Conservation (phyloP, 2,797 vertebrate genomes). For the Xenops minutus region DNA sequence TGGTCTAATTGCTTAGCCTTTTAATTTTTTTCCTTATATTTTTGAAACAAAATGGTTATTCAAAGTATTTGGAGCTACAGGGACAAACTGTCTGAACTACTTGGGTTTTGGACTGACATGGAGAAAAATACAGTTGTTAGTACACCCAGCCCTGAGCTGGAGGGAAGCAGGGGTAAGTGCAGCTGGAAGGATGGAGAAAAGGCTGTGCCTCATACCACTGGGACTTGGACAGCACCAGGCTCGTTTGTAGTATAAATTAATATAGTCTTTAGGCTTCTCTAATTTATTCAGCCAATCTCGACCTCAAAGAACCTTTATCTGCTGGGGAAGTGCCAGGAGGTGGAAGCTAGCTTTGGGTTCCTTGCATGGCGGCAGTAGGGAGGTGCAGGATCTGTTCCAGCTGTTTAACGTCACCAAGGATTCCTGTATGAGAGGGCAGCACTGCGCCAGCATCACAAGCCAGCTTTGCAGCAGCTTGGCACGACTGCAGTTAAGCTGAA, state of each 20-base stretch:
- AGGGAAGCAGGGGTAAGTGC: background rate
- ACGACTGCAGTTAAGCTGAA: background rate
- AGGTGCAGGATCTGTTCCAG: constrained; percentile 11
- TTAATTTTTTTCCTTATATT: background rate
- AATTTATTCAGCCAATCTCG: background rate
- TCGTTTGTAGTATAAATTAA: background rate
- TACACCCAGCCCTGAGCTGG: background rate
- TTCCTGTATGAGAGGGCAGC: background rate
- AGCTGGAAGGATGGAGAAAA: background rate
- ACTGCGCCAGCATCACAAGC: background rate
- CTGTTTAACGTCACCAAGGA: constrained; percentile 25
- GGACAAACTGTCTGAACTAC: background rate
- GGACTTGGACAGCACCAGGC: background rate
- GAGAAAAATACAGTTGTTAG: background rate
- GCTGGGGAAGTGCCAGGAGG: constrained; percentile 1
- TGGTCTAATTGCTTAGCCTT: background rate
- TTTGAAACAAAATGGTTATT: background rate
- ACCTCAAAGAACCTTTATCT: constrained; percentile 22
- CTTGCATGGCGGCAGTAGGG: background rate
- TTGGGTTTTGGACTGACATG: background rate
- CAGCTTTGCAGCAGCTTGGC: background rate
- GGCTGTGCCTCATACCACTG: background rate
- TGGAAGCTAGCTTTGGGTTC: background rate
- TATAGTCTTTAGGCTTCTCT: background rate
- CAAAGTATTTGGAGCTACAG: background rate